phyloP scores from a whole-genome alignment of 2,888 invertebrate species.

The Chaitophorus viminalis region DNA sequence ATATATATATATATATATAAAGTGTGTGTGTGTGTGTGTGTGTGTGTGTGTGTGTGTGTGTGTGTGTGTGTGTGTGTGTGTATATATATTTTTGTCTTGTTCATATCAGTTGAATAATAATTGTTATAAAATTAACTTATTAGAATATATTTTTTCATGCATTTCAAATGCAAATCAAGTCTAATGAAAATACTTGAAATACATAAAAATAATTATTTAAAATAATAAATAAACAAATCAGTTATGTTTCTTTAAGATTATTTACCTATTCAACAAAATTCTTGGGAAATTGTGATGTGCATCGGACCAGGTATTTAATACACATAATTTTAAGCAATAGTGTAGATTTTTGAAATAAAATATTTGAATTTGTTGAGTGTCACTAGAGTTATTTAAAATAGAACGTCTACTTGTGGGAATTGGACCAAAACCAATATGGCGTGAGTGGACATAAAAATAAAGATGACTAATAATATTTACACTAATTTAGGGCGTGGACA shows the following conservation, averaged over 20 bases:
- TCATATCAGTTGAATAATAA: neutral
- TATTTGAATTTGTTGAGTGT: slow-evolving; percentile 57
- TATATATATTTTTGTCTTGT: neutral
- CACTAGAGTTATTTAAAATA: slow-evolving; percentile 60
- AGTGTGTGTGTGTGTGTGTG: no score
- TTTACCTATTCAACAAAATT: neutral
- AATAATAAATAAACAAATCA: slow-evolving; percentile 4
- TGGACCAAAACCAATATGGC: slow-evolving; percentile 59
- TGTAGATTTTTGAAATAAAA: slow-evolving; percentile 48
- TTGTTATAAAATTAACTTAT: slow-evolving; percentile 15
- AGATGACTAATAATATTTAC: slow-evolving; percentile 61
- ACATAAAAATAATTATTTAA: slow-evolving; percentile 54
- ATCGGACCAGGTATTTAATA: neutral
- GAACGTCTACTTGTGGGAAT: slow-evolving; percentile 61
- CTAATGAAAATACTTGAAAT: slow-evolving; percentile 62
- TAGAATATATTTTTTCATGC: slow-evolving; percentile 50
- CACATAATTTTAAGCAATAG: slow-evolving; percentile 20
- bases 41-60: neutral
- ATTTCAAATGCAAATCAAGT: slow-evolving; percentile 62
- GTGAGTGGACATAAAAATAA: slow-evolving; percentile 60
- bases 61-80: neutral
- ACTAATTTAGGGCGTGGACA: slow-evolving; percentile 62
- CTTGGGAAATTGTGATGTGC: neutral
- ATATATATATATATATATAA: no score
- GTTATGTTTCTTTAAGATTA: neutral